These are phyloP conservation scores for Poecile atricapillus DNA, from an alignment of 2,113 vertebrate species.

Conservation along the genomic window DNA sequence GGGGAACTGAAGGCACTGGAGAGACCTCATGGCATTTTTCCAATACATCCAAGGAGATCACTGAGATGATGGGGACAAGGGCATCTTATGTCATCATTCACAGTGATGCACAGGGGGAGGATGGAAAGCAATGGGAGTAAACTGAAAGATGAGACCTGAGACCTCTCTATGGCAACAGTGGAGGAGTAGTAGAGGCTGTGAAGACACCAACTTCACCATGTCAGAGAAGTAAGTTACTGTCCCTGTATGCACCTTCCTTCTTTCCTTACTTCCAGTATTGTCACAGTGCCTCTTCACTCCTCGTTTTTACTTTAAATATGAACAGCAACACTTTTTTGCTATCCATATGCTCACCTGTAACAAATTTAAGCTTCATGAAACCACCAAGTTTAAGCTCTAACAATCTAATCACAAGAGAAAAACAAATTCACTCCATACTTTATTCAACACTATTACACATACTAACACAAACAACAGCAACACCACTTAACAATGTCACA, in stretches of 20 bases:
- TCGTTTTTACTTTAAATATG: background rate
- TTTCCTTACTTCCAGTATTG: background rate
- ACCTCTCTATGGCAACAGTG: background rate
- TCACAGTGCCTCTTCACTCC: background rate
- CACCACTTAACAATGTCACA: background rate
- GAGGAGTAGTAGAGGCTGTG: background rate
- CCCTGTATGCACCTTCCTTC: background rate
- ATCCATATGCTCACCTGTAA: background rate
- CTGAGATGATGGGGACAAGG: background rate
- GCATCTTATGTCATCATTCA: background rate
- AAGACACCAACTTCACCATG: background rate
- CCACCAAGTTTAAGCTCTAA: background rate
- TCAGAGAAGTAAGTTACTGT: background rate
- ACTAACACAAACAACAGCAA: background rate
- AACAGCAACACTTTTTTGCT: background rate
- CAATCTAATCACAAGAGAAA: background rate
- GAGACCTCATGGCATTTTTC: background rate
- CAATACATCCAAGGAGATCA: background rate
- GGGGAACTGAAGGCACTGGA: background rate
- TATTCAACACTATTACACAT: background rate
- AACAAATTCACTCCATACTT: background rate
- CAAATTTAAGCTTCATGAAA: background rate
- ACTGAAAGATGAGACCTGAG: background rate
- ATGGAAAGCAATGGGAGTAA: background rate
- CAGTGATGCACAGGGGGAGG: background rate